Evolutionary conservation across 1,140 invertebrate species (phyloP).

Genomic region (Zelostemma sp.): DNA sequence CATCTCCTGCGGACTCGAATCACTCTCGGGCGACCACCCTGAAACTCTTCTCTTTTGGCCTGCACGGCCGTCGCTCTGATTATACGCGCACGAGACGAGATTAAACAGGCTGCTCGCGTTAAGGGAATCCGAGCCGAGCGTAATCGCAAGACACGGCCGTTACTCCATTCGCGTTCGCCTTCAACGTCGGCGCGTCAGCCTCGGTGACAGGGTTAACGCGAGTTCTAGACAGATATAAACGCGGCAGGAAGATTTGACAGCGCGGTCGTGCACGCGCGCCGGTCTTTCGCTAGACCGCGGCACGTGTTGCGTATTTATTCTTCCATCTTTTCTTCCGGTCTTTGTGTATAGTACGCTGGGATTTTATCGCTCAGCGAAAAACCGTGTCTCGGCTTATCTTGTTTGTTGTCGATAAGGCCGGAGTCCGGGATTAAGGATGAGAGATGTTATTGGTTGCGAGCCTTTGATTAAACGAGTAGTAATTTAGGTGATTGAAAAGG

Average conservation of each 20-base stretch:
- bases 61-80: slow-evolving; percentile 40
- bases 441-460: too few species aligned
- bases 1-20: slow-evolving; percentile 14
- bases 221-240: slow-evolving; percentile 9
- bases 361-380: too few species aligned
- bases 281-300: background rate
- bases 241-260: slow-evolving; percentile 14
- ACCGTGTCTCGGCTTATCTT: too few species aligned
- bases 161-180: slow-evolving; percentile 2
- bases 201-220: slow-evolving; percentile 17
- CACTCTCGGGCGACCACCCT: slow-evolving; percentile 33
- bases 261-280: background rate
- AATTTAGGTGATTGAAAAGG: too few species aligned
- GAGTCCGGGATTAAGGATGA: too few species aligned
- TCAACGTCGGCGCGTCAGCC: slow-evolving; percentile 6
- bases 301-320: slow-evolving; percentile 10
- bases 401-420: too few species aligned
- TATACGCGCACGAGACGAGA: slow-evolving; percentile 40
- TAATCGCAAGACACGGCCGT: background rate
- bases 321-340: slow-evolving; percentile 10
- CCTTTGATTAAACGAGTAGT: too few species aligned
- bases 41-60: slow-evolving; percentile 33
- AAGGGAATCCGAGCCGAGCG: slow-evolving; percentile 17
- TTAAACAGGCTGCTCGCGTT: slow-evolving; percentile 33
- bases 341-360: background rate